A percentile compares a stretch with the other conserved stretches of the same genome.
These are phyloP conservation scores for Gallinago solitaria DNA, from an alignment of 2,797 vertebrate species.

Conservation along the genomic window DNA sequence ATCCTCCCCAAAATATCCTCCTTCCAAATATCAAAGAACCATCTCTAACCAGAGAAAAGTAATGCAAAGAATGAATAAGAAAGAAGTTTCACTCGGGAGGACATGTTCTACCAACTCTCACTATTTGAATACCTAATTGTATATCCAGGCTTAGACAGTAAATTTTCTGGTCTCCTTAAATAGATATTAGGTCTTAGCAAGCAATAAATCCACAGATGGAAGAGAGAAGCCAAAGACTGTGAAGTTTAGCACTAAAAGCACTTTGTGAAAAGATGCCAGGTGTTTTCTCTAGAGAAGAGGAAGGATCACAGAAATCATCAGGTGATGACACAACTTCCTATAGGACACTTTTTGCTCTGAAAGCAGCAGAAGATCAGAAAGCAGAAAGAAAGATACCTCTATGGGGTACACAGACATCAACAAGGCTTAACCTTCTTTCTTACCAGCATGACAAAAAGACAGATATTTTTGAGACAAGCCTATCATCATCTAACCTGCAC, in stretches of 20 bases:
- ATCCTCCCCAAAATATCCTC: background rate
- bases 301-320: background rate
- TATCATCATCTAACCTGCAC: background rate
- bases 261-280: background rate
- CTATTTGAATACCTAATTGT: background rate
- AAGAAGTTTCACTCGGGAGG: background rate
- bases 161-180: background rate
- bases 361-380: background rate
- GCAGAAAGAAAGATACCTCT: background rate
- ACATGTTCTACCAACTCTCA: background rate
- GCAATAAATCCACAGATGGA: background rate
- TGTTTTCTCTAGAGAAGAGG: background rate
- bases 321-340: background rate
- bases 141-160: background rate
- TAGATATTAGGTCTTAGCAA: background rate
- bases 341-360: background rate
- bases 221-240: background rate
- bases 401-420: accelerated
- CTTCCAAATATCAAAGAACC: background rate
- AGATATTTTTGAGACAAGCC: background rate
- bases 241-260: background rate
- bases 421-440: background rate
- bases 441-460: background rate
- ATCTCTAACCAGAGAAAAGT: background rate
- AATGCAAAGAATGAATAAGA: background rate